Evolutionary conservation across 2,113 vertebrate species (phyloP).

Genomic region (Colossoma macropomum): DNA sequence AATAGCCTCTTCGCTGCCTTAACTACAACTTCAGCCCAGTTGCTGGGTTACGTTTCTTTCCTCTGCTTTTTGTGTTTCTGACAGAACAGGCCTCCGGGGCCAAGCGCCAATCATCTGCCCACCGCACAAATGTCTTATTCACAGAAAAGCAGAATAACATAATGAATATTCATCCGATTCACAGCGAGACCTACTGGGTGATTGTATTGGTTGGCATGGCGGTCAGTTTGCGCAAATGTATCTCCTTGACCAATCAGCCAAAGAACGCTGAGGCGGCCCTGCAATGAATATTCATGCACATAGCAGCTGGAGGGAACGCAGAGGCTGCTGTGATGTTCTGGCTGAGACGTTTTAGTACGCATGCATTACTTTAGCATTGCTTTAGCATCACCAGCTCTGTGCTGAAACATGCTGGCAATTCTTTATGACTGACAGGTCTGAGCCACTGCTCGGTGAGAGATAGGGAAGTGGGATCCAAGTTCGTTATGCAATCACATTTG

Average conservation of each 20-base stretch:
- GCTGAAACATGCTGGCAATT: conserved; percentile 9
- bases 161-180: conserved; percentile 43
- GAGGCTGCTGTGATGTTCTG: conserved; percentile 28
- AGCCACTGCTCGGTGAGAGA: conserved; percentile 8
- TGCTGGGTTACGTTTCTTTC: conserved; percentile 39
- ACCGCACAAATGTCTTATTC: conserved; percentile 35
- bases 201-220: conserved; percentile 1
- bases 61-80: conserved; percentile 35
- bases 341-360: conserved; percentile 10
- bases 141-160: conserved; percentile 20
- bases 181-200: conserved; percentile 12
- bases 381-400: neutral
- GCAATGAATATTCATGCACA: conserved; percentile 34
- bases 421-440: conserved; percentile 14
- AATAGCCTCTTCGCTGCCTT: neutral
- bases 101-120: conserved; percentile 7
- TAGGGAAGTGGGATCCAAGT: conserved; percentile 21
- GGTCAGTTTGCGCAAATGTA: conserved; percentile 17
- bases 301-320: conserved; percentile 35
- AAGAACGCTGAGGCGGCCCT: conserved; percentile 1
- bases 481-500: conserved; percentile 37
- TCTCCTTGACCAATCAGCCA: conserved; percentile 19
- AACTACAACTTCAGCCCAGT: neutral
- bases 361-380: conserved; percentile 26
- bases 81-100: conserved; percentile 20